Evolutionary conservation across 2,797 vertebrate genomes (phyloP).

Genomic region (Sebastes glaucus): DNA sequence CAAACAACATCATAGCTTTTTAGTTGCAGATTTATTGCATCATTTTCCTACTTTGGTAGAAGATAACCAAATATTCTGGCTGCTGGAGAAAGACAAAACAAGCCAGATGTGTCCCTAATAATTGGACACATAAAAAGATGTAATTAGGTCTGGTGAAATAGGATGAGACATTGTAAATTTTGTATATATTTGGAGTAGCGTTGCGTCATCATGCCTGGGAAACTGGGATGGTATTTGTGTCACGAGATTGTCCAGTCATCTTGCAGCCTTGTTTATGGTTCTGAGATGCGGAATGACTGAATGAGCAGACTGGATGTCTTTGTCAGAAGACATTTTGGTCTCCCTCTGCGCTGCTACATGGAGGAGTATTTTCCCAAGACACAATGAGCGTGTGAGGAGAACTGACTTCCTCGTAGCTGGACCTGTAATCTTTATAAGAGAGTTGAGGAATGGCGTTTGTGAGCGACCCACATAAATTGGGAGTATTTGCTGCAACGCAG

Average conservation of each 20-base stretch:
- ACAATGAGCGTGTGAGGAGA: constrained; percentile 16
- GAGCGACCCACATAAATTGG: constrained; percentile 63
- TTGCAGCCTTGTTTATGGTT: constrained; percentile 38
- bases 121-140: background rate
- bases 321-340: constrained; percentile 35
- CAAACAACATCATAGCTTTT: background rate
- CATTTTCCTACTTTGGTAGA: background rate
- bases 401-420: background rate
- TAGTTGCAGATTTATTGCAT: background rate
- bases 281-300: constrained; percentile 54
- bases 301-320: constrained; percentile 30
- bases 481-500: constrained; percentile 65
- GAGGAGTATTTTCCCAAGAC: constrained; percentile 14
- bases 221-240: constrained; percentile 51
- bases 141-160: constrained; percentile 22
- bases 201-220: constrained; percentile 31
- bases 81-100: background rate
- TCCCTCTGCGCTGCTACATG: background rate
- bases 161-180: background rate
- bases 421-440: background rate
- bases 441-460: constrained; percentile 71
- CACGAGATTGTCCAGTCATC: constrained; percentile 63
- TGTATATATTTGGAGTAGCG: background rate
- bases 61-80: background rate
- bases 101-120: background rate